Conservation (phyloP, 2,113 vertebrate species). For the Petrocephalus zakoni region DNA sequence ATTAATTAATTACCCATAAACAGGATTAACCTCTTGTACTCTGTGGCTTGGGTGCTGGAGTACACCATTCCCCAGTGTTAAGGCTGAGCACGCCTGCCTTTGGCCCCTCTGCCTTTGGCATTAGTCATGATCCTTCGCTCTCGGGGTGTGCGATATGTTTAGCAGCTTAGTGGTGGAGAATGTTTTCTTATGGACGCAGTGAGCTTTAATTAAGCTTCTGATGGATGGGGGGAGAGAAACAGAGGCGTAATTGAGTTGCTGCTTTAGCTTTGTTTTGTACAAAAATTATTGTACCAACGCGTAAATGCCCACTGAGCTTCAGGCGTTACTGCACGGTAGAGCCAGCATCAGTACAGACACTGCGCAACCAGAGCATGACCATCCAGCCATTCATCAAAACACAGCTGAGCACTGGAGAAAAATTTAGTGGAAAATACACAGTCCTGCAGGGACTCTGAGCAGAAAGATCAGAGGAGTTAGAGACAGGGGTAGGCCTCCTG, state of each 20-base stretch:
- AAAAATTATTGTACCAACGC: not conserved
- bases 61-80: not conserved
- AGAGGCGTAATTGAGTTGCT: not conserved
- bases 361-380: no score
- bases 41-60: not conserved
- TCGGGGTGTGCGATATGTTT: not conserved
- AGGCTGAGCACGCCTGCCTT: not conserved
- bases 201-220: slow-evolving; percentile 2
- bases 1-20: not conserved
- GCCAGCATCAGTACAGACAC: no score
- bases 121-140: not conserved
- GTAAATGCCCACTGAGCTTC: slow-evolving; percentile 30
- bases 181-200: not conserved
- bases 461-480: no score
- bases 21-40: not conserved
- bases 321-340: not conserved
- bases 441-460: no score
- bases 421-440: no score
- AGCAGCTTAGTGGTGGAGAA: not conserved
- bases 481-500: not conserved
- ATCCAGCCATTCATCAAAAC: no score
- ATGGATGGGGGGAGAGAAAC: not conserved
- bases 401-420: no score
- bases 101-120: not conserved
- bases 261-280: not conserved